Evolutionary conservation across 2,888 invertebrate species (phyloP).

Genomic region (Drosophila conformis): DNA sequence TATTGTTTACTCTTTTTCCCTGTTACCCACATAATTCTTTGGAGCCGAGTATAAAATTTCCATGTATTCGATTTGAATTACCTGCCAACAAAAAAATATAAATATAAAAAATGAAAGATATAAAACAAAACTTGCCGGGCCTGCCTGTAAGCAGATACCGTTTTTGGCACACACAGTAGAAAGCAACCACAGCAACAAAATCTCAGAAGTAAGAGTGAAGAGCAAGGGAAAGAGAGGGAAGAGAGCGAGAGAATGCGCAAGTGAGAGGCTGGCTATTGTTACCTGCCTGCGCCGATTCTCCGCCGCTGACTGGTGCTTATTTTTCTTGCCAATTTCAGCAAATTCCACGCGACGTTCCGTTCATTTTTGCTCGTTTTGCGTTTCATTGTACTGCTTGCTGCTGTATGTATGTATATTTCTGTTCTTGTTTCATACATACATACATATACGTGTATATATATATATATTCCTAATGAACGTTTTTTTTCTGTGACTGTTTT

Average conservation of each 20-base stretch:
- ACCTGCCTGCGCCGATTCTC: conserved; percentile 46
- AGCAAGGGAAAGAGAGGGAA: conserved; percentile 13
- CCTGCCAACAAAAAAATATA: conserved; percentile 29
- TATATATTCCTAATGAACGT: conserved; percentile 10
- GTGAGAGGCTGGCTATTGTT: conserved; percentile 16
- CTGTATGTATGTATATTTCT: neutral
- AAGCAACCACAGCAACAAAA: conserved; percentile 34
- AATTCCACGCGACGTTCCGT: conserved; percentile 69
- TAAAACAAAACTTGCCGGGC: conserved; percentile 52
- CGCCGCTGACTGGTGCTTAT: conserved; percentile 24
- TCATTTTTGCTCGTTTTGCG: conserved; percentile 50
- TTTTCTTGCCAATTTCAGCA: conserved; percentile 74
- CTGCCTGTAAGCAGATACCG: conserved; percentile 77
- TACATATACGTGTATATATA: neutral
- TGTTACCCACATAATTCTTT: conserved; percentile 57
- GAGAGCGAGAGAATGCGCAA: conserved; percentile 8
- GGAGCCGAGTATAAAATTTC: conserved; percentile 68
- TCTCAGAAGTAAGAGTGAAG: conserved; percentile 22
- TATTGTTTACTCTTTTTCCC: conserved; percentile 21
- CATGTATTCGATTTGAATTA: conserved; percentile 75
- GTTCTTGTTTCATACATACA: conserved; percentile 5
- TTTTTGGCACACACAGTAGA: conserved; percentile 49
- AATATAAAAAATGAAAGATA: conserved; percentile 14
- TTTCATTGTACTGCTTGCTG: conserved; percentile 31
- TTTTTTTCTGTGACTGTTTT: conserved; percentile 11